These are phyloP conservation scores for Punctoribates punctum DNA, from an alignment of 2,888 invertebrate genomes.

Conservation along the genomic window DNA sequence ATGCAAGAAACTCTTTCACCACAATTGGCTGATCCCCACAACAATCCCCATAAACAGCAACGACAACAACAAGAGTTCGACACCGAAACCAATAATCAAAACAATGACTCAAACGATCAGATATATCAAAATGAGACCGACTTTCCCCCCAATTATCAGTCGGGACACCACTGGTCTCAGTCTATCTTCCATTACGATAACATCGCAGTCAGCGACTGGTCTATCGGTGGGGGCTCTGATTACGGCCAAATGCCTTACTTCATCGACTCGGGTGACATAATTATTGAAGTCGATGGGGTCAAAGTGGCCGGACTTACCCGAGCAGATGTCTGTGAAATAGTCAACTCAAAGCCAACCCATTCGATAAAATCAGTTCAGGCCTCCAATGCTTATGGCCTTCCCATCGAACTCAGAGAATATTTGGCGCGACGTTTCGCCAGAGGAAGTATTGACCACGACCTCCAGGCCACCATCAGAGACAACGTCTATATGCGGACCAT, in stretches of 20 bases:
- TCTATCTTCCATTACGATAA: slow-evolving; percentile 14
- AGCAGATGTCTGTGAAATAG: slow-evolving; percentile 55
- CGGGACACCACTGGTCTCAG: slow-evolving; percentile 23
- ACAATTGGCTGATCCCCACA: slow-evolving; percentile 16
- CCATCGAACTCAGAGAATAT: slow-evolving; percentile 58
- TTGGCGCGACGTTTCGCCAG: slow-evolving; percentile 60
- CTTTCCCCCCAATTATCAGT: slow-evolving; percentile 11
- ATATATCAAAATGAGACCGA: slow-evolving; percentile 19
- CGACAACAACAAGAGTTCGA: not conserved
- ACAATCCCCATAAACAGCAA: slow-evolving; percentile 8
- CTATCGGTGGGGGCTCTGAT: slow-evolving; percentile 44
- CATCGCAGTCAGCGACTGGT: slow-evolving; percentile 38
- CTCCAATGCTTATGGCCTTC: slow-evolving; percentile 38
- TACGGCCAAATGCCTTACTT: slow-evolving; percentile 45
- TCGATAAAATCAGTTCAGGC: slow-evolving; percentile 41
- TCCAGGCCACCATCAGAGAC: slow-evolving; percentile 64
- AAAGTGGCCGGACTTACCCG: slow-evolving; percentile 61
- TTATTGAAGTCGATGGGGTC: slow-evolving; percentile 60
- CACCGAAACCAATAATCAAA: not conserved
- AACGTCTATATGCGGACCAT: slow-evolving; percentile 63
- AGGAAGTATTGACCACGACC: slow-evolving; percentile 61
- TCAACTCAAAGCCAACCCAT: slow-evolving; percentile 34
- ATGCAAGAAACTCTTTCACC: slow-evolving; percentile 32
- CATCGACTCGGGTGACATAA: slow-evolving; percentile 53
- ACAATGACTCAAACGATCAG: slow-evolving; percentile 8